Conservation (phyloP, 2,888 invertebrate species). For the Euphydryas editha region DNA sequence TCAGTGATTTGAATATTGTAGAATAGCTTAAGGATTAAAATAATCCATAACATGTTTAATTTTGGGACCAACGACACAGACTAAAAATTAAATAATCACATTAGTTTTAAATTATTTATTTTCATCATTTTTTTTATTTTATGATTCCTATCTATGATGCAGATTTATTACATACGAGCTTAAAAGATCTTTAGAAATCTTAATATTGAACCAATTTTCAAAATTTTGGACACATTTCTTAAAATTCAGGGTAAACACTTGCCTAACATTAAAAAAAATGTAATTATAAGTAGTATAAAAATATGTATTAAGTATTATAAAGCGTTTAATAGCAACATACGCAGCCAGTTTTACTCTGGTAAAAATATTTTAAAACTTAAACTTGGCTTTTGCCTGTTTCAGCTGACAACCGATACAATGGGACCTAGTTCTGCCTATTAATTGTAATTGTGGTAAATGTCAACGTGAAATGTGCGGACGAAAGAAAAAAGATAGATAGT, state of each 20-base stretch:
- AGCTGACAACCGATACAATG: constrained; percentile 45
- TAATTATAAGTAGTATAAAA: constrained; percentile 53
- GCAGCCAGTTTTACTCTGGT: constrained; percentile 47
- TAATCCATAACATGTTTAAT: neutral
- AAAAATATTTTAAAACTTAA: constrained; percentile 41
- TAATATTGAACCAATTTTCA: constrained; percentile 65
- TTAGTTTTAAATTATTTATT: no score
- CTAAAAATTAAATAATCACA: neutral
- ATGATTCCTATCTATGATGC: constrained; percentile 23
- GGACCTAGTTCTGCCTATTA: constrained; percentile 48
- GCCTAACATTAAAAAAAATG: constrained; percentile 71
- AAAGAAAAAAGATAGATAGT: constrained; percentile 1
- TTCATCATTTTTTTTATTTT: no score
- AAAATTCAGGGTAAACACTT: constrained; percentile 77
- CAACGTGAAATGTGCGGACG: constrained; percentile 18
- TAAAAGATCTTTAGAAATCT: constrained; percentile 46
- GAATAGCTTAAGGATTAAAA: neutral
- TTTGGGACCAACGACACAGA: neutral
- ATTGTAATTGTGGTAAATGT: constrained; percentile 23
- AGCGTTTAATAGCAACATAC: constrained; percentile 34
- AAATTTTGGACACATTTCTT: constrained; percentile 67
- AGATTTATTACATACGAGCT: constrained; percentile 38
- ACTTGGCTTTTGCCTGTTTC: constrained; percentile 49
- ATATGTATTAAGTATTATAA: constrained; percentile 39
- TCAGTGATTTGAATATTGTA: neutral